Conservation (phyloP, 2,113 vertebrate species). For the Eubucco bourcierii region DNA sequence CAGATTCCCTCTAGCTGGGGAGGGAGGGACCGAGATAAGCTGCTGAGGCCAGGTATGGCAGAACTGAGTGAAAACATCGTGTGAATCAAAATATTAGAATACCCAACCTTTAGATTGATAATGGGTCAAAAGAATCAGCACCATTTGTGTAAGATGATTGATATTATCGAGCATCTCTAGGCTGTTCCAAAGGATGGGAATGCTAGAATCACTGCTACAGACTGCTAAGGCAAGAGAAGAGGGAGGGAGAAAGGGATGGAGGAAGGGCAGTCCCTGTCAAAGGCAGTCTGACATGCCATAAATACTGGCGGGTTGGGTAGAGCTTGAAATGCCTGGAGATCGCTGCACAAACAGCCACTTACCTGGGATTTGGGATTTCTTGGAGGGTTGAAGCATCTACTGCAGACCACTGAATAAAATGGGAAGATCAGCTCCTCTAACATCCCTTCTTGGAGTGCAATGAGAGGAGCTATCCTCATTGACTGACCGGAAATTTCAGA, state of each 20-base stretch:
- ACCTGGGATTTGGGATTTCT: not conserved
- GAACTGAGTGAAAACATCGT: not conserved
- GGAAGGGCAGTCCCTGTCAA: constrained; percentile 28
- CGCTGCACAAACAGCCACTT: not conserved
- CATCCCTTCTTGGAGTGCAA: not conserved
- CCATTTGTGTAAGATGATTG: rapidly evolving
- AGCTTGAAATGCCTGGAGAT: not conserved
- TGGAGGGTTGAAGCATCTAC: not conserved
- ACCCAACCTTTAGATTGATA: not conserved
- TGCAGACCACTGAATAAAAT: not conserved
- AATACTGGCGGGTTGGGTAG: not conserved
- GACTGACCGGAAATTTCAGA: not conserved
- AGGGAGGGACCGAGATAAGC: not conserved
- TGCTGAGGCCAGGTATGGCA: not conserved
- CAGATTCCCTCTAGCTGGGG: not conserved
- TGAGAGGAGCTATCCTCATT: not conserved
- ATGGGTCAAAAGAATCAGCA: not conserved
- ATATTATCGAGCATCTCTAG: not conserved
- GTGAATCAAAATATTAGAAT: not conserved
- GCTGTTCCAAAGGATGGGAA: not conserved
- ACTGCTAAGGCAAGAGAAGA: not conserved
- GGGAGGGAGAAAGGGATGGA: not conserved
- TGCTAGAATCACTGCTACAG: constrained; percentile 4
- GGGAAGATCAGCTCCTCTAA: not conserved
- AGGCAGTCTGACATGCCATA: not conserved